phyloP scores from a whole-genome alignment of 35 echinoderm and acorn worm genomes.

The Hemicentrotus pulcherrimus region DNA sequence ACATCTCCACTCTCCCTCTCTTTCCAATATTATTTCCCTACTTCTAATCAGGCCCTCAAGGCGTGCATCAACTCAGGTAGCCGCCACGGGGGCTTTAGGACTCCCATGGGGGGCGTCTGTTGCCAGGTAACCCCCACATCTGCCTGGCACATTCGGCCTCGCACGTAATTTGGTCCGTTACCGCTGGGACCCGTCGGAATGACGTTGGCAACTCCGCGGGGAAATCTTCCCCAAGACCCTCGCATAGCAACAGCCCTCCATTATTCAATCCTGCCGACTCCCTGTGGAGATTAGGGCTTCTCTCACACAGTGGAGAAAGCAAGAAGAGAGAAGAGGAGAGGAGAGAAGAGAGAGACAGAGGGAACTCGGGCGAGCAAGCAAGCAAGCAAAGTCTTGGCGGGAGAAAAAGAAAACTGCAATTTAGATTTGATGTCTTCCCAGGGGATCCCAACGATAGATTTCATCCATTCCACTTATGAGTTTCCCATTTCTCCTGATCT shows the following conservation, averaged over 20 bases:
- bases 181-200: background rate
- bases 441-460: slow-evolving; percentile 23
- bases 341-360: background rate
- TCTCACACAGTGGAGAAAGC: background rate
- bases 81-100: slow-evolving; percentile 17
- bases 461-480: slow-evolving; percentile 50
- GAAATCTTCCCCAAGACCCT: slow-evolving; percentile 41
- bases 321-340: background rate
- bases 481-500: slow-evolving; percentile 51
- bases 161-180: slow-evolving; percentile 44
- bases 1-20: slow-evolving; percentile 16
- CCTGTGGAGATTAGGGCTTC: slow-evolving; percentile 33
- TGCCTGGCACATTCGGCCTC: slow-evolving; percentile 52
- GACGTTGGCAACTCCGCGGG: background rate
- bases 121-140: slow-evolving; percentile 30
- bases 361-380: background rate
- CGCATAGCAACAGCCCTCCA: slow-evolving; percentile 49
- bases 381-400: background rate
- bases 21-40: background rate
- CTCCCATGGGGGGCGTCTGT: slow-evolving; percentile 11
- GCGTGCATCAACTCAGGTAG: slow-evolving; percentile 8
- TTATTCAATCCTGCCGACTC: slow-evolving; percentile 51
- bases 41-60: slow-evolving; percentile 50
- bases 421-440: slow-evolving; percentile 56
- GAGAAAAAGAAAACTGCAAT: slow-evolving; percentile 51